phyloP scores from a whole-genome alignment of 35 echinoderm and acorn worm species.

The Anneissia japonica region DNA sequence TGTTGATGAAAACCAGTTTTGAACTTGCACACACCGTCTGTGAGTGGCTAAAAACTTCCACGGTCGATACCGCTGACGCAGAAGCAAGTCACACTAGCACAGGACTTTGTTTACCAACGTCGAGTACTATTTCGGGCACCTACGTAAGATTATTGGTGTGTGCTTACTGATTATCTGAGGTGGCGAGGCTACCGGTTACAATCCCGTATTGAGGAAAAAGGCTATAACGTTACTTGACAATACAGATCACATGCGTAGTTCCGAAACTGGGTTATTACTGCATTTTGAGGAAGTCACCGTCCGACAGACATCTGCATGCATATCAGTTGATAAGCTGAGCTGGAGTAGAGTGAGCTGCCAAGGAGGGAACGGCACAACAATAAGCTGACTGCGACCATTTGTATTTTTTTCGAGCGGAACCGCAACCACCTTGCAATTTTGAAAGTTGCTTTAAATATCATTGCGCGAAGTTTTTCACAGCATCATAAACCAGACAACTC shows the following conservation, averaged over 20 bases:
- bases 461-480: background rate
- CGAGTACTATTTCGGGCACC: background rate
- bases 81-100: background rate
- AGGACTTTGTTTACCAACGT: background rate
- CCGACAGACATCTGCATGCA: background rate
- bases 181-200: background rate
- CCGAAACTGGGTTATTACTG: background rate
- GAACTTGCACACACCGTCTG: background rate
- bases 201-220: background rate
- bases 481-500: background rate
- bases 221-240: background rate
- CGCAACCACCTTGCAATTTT: background rate
- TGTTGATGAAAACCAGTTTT: background rate
- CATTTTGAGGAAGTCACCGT: background rate
- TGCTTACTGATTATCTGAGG: background rate
- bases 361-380: background rate
- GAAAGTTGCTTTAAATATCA: background rate
- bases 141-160: background rate
- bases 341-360: background rate
- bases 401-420: background rate
- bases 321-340: no score
- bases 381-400: background rate
- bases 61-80: background rate
- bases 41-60: slow-evolving; percentile 1
- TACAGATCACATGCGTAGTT: background rate